phyloP scores from a whole-genome alignment of 2,113 vertebrate species.

The Porphyrio hochstetteri region DNA sequence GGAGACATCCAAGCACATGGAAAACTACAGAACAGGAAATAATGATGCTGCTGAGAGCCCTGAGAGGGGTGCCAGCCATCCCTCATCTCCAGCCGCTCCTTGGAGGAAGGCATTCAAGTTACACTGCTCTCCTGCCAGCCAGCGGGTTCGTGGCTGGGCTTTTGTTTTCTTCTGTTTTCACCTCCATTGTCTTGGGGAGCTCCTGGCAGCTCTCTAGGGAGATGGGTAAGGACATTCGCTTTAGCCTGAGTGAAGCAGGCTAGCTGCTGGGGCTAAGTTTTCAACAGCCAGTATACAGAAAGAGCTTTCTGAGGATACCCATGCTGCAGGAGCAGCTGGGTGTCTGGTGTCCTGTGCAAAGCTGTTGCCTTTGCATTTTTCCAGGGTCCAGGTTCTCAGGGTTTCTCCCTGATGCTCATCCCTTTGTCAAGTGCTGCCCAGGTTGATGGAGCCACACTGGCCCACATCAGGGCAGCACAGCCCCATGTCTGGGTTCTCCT shows the following conservation, averaged over 20 bases:
- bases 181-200: background rate
- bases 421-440: background rate
- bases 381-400: background rate
- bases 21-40: rapidly evolving
- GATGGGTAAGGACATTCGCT: background rate
- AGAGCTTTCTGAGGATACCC: background rate
- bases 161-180: background rate
- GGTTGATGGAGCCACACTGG: background rate
- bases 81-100: rapidly evolving
- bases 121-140: rapidly evolving
- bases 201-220: background rate
- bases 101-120: background rate
- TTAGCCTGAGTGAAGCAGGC: background rate
- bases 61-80: background rate
- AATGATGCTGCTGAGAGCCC: background rate
- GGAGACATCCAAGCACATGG: background rate
- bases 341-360: background rate
- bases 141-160: background rate
- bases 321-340: background rate
- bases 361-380: background rate
- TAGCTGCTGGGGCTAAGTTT: background rate
- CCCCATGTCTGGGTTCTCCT: background rate
- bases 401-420: background rate
- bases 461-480: background rate
- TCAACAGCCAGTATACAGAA: background rate